Conservation (phyloP, 2,888 invertebrate species). For the Zeuzera pyrina region DNA sequence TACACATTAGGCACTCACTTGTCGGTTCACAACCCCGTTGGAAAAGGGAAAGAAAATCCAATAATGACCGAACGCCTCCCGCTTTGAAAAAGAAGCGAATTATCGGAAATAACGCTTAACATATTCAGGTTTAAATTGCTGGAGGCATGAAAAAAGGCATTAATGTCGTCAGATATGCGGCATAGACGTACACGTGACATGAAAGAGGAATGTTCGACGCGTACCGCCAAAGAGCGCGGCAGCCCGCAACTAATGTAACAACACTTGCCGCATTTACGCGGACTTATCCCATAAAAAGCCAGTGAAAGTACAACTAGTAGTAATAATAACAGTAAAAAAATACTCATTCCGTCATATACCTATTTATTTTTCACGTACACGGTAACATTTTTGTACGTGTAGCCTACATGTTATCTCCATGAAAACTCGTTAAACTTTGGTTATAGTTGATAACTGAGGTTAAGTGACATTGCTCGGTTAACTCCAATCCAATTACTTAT, state of each 20-base stretch:
- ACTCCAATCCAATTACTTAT: too few relatives aligned
- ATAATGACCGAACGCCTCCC: slow-evolving; percentile 23
- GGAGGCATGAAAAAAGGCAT: slow-evolving; percentile 26
- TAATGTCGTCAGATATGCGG: slow-evolving; percentile 25
- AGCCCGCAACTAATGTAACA: slow-evolving; percentile 1
- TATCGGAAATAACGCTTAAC: slow-evolving; percentile 25
- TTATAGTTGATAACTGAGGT: too few relatives aligned
- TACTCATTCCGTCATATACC: too few relatives aligned
- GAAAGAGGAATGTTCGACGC: slow-evolving; percentile 16
- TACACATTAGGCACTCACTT: too few relatives aligned
- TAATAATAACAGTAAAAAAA: too few relatives aligned
- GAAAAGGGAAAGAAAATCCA: slow-evolving; percentile 19
- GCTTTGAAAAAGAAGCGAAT: slow-evolving; percentile 20
- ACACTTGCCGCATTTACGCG: neutral
- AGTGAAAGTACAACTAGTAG: too few relatives aligned
- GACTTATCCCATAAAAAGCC: neutral
- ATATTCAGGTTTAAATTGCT: slow-evolving; percentile 26
- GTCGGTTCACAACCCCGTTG: too few relatives aligned
- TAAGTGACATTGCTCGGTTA: too few relatives aligned
- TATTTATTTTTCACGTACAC: too few relatives aligned
- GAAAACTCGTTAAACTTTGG: too few relatives aligned
- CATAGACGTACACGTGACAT: slow-evolving; percentile 25
- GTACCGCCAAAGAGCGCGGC: neutral
- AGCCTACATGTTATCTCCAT: too few relatives aligned
- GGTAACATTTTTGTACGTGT: too few relatives aligned